These are phyloP conservation scores for Neria commutata DNA, from an alignment of 2,888 invertebrate species.

Conservation along the genomic window DNA sequence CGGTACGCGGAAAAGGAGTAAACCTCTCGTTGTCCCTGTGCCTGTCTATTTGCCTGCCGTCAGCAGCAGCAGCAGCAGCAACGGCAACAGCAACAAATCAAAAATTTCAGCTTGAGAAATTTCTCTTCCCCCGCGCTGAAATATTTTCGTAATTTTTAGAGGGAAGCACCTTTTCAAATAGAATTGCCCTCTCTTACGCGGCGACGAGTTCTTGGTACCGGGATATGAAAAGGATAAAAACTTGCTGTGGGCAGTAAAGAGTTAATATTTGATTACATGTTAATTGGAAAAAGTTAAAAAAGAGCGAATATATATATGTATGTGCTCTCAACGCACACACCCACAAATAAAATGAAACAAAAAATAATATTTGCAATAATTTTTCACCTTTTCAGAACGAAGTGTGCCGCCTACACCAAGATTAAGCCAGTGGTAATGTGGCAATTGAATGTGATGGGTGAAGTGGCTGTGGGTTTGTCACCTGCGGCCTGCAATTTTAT, in stretches of 20 bases:
- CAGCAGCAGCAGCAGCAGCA: not conserved
- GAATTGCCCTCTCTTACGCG: slow-evolving; percentile 3
- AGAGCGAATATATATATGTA: not conserved
- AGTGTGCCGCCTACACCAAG: too few relatives aligned
- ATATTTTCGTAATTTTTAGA: slow-evolving; percentile 2
- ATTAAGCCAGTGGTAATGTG: too few relatives aligned
- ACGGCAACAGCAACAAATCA: not conserved
- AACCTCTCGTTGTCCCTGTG: slow-evolving; percentile 7
- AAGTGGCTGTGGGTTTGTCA: too few relatives aligned
- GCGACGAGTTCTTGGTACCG: too few relatives aligned
- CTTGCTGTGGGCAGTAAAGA: slow-evolving; percentile 3
- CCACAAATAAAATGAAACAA: not conserved
- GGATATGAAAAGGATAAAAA: not conserved
- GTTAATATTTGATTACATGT: slow-evolving; percentile 1
- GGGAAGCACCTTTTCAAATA: slow-evolving; percentile 7
- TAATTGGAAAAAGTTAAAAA: not conserved
- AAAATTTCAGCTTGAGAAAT: not conserved
- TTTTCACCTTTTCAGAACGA: too few relatives aligned
- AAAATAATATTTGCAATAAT: too few relatives aligned
- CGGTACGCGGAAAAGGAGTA: slow-evolving; percentile 1
- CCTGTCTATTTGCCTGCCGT: not conserved
- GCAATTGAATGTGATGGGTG: not conserved
- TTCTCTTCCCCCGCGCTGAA: not conserved
- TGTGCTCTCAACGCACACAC: not conserved
- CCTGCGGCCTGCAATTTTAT: slow-evolving; percentile 19